Conservation (phyloP, 2,888 invertebrate genomes). For the Zhengitettix transpicula region DNA sequence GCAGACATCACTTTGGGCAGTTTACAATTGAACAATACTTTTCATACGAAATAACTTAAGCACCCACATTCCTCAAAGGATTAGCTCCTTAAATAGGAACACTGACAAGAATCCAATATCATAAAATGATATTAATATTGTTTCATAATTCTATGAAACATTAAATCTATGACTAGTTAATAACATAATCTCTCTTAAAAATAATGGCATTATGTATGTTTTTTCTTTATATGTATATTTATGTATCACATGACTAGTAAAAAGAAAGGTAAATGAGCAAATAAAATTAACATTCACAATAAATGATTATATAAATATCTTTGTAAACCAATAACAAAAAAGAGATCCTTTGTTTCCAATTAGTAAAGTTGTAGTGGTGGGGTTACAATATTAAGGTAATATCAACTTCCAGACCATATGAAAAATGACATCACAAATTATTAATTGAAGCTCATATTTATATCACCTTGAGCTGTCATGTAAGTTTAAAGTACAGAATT, state of each 20-base stretch:
- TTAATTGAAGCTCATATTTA: no score
- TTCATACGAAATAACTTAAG: background rate
- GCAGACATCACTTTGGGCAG: background rate
- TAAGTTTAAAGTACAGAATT: no score
- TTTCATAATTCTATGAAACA: background rate
- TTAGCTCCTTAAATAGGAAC: background rate
- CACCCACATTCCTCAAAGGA: background rate
- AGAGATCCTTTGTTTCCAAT: slow-evolving; percentile 3
- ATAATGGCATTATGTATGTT: slow-evolving; percentile 1
- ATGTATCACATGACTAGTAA: slow-evolving; percentile 3
- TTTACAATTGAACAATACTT: background rate
- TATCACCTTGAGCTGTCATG: no score
- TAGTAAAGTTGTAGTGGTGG: background rate
- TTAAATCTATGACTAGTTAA: slow-evolving; percentile 2
- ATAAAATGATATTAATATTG: background rate
- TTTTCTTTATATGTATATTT: background rate
- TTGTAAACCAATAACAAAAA: slow-evolving; percentile 1
- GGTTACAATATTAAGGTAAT: no score
- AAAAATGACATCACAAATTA: no score
- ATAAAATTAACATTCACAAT: slow-evolving; percentile 4
- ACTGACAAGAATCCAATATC: background rate
- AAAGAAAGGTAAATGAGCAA: slow-evolving; percentile 1
- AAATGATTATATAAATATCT: slow-evolving; percentile 1
- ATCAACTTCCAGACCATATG: no score
- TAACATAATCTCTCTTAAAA: background rate